Conservation (phyloP, 2,797 vertebrate species). For the Crypturellus tataupa region DNA sequence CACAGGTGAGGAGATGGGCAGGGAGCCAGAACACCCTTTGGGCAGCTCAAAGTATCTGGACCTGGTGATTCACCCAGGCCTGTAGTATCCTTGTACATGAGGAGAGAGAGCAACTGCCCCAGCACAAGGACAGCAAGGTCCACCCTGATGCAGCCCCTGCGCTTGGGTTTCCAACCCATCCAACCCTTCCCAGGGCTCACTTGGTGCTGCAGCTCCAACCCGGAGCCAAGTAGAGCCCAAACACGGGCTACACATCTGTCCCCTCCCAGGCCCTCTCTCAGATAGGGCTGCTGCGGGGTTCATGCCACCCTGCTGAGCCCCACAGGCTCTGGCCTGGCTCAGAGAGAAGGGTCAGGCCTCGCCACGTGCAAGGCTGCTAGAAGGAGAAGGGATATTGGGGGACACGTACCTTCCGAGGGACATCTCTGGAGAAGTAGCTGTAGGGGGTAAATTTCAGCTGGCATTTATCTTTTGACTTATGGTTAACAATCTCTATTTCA, state of each 20-base stretch:
- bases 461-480: constrained; percentile 96
- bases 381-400: background rate
- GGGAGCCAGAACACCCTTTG: background rate
- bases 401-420: constrained; percentile 91
- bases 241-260: accelerated
- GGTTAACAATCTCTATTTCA: constrained; percentile 97
- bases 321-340: accelerated
- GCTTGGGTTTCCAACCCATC: background rate
- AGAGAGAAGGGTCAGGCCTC: background rate
- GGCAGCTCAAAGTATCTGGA: background rate
- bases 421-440: constrained; percentile 99
- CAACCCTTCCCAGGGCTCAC: background rate
- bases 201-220: background rate
- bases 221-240: accelerated
- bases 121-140: accelerated
- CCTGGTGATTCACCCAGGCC: background rate
- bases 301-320: background rate
- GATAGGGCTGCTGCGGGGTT: accelerated
- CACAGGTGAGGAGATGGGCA: background rate
- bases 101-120: background rate
- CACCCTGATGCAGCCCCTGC: background rate
- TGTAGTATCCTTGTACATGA: accelerated
- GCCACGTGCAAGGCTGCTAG: background rate
- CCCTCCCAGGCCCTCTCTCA: accelerated
- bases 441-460: constrained; percentile 98